Evolutionary conservation across 2,113 vertebrate species (phyloP), one percentile per base, ranked within the genome.

Genomic region (Neodon shergylaensis): DNA sequence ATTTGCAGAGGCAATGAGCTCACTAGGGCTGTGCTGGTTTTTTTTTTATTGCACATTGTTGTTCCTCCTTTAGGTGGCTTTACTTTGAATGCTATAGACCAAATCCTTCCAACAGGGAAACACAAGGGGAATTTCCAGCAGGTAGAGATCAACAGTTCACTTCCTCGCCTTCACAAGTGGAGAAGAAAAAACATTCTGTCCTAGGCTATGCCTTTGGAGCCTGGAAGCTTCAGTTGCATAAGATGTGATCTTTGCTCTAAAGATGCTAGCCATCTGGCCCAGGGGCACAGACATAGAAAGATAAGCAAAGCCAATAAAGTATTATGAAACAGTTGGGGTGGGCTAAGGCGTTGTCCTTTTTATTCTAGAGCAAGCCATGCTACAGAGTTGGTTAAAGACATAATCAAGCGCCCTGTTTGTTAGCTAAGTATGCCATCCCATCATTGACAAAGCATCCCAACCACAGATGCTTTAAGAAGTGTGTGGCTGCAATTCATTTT

Each of bases 51-150:
- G 63, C 10, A 1, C 39, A 12, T 36, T 47, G 3, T 74, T 44
- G n/a, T 91, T 95, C 82, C 77, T 94, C 58, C 65, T 95, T 87
- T 58, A 78, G 79, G 49, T 7, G 73, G 17, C 36, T 31, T 70
- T 52, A 31, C 73, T 93, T 28, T 78, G 52, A 95, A 54, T 2
- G 39, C 52, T 79, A 22, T 54, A 88, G 66, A 58, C 39, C 44
- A 91, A 84, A 1, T 1, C 39, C 33, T 7, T 65, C 47, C 26
- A 39, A 42, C 33, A 77, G 47, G 84, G 44, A 86, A 82, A 72
- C 21, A 21, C 4, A 72, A 26, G 61, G 92, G 82, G 33, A 88
- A 86, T 84, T 94, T 90, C 83, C 87, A 95, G 61, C 61, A 89
- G 24, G 16, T 93, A 63, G 66, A 81, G 76, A 77, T 52, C 85